Evolutionary conservation across 2,888 invertebrate genomes (phyloP), one percentile per base, ranked within the genome.

Genomic region (Ormyrus pomaceus): DNA sequence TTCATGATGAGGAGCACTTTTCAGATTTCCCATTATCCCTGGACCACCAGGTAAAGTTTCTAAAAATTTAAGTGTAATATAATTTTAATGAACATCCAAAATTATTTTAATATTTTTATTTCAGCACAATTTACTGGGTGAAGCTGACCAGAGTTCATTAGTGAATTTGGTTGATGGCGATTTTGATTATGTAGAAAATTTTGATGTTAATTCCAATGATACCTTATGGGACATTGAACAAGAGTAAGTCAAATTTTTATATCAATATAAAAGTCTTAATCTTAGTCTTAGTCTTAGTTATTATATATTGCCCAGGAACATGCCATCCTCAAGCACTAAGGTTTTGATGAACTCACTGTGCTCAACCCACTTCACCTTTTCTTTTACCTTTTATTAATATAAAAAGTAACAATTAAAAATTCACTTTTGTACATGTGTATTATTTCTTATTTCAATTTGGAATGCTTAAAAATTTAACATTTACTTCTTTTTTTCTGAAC

Each of bases 1-100:
- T 92, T 84, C 90, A 91, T 82, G 91, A 92, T 88, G 92, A 90
- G 86, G 92, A 92, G 88, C 91, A 91, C 83, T 92, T 92, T 87
- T 88, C 91, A 66, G 88, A 88, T 84, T 87, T 88, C 84, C 85
- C 88, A 82, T 83, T 90, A 83, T 86, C 87, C 58, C 81, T 87
- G 62, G 87, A 87, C 80, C 87, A 89, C 9, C 81, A 82, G 65
- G 81, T 82, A 77, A 61, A 64, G 53, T 59, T 64, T 72, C 9
- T 46, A 46, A 13, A 58, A 70, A 58, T 58, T 48, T 51, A 45
- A 48, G 65, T 71, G 8, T 19, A 56, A 56, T 45, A 19, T 0
- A 62, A 53, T 59, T 11, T 34, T 34, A 62, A n/a, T 13, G 13
- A 59, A 65, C 53, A 7, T 68, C 7, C 4, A 9, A 19, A 6